Base-by-base conservation (phyloP, 23 tunicate genomes). In the Phallusia fumigata region DNA sequence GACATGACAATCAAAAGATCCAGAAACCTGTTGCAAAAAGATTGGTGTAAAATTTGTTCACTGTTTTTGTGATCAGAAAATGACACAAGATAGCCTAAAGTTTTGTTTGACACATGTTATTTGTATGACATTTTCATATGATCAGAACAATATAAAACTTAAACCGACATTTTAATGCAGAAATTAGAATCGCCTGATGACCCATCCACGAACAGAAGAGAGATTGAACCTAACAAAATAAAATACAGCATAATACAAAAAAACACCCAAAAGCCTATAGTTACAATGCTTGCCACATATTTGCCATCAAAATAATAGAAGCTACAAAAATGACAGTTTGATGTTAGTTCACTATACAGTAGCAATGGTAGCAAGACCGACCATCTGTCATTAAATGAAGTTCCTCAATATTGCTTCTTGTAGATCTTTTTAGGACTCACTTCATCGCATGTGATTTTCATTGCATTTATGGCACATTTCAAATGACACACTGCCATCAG, bases 381-480 rank as follows among this genome's bases (percentile, higher is more conserved):
- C 69, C 69, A 58, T 58, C 28, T 58, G 69, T 58, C 28, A 8
- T 22, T 58, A 6, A 58, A 3, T 24, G 69, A 22, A 58, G 69
- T 58, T 58, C 69, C 69, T 21, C 28, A 21, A 24, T 1, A 58
- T 6, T 6, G 11, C 28, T 24, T 16, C 69, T 58, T 24, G 26
- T 22, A 58, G 69, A 58, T 58, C 11, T 21, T 58, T n/a, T 13
- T 58, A 58, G 8, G 69, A 13, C 26, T 24, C 69, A 22, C 13
- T 13, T 1, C 15, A 58, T 58, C 28, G 8, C 28, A 6, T 22
- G 69, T 58, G 69, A 3, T 58, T 58, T 58, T 58, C 69, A 13
- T 58, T 58, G 69, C 69, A 58, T 58, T 58, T 58, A 16, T 58
- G 16, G 69, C 69, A 58, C 69, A 58, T 58, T 58, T 58, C 69